A percentile compares a stretch with the other conserved stretches of the same genome.
Conservation (phyloP, 2,797 vertebrate genomes). For the Cossypha dichroa region DNA sequence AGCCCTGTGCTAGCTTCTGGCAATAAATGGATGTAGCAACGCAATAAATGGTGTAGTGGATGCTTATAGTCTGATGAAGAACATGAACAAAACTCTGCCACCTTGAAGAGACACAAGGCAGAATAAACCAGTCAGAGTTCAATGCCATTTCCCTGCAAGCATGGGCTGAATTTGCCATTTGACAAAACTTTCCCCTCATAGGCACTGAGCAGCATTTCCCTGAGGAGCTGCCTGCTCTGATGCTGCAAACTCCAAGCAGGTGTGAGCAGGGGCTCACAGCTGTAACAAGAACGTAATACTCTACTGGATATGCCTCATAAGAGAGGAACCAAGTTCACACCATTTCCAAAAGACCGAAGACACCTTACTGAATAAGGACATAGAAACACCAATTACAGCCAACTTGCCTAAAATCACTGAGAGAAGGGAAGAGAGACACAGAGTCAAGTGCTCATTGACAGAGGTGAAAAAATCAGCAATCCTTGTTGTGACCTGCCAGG, state of each 20-base stretch:
- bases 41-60: background rate
- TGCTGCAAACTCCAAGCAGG: background rate
- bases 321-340: background rate
- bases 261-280: background rate
- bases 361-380: background rate
- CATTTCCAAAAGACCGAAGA: background rate
- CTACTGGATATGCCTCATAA: background rate
- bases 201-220: background rate
- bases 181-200: background rate
- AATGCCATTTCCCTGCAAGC: background rate
- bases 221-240: background rate
- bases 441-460: background rate
- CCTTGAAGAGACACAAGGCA: background rate
- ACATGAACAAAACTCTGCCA: background rate
- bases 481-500: background rate
- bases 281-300: background rate
- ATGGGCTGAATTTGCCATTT: background rate
- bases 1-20: background rate
- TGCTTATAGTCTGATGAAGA: background rate
- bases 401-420: background rate
- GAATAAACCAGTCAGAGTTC: background rate
- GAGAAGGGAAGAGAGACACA: background rate
- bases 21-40: background rate
- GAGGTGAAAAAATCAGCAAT: background rate
- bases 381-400: background rate